Conservation (phyloP, 1,140 invertebrate genomes). For the Neodiprion lecontei region DNA sequence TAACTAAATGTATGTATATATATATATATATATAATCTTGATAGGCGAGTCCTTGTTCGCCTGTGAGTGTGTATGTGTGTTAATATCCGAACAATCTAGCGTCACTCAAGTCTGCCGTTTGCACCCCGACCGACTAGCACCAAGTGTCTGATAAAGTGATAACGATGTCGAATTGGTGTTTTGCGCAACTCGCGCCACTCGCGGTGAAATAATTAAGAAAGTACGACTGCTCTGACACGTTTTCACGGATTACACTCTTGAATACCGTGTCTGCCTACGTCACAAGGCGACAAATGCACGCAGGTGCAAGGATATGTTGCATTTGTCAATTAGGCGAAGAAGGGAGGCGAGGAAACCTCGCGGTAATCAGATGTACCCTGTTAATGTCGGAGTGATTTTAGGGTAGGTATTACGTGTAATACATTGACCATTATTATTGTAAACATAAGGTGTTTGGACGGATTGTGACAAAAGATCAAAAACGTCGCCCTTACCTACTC, state of each 20-base stretch:
- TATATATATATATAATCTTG: no score
- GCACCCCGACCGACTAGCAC: neutral
- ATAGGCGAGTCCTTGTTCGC: neutral
- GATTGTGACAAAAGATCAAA: neutral
- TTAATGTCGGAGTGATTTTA: no score
- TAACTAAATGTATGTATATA: no score
- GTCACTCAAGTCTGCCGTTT: neutral
- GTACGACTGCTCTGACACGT: no score
- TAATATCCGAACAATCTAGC: neutral
- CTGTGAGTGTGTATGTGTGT: neutral
- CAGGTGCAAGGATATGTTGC: no score
- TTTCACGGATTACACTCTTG: no score
- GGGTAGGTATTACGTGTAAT: no score
- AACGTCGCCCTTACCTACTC: neutral
- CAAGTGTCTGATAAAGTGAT: neutral
- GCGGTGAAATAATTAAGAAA: no score
- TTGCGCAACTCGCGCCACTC: neutral
- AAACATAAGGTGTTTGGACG: neutral
- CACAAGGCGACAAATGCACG: neutral
- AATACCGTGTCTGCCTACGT: neutral
- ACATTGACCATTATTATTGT: no score
- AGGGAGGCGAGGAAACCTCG: no score
- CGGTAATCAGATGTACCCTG: no score
- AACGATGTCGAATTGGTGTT: neutral
- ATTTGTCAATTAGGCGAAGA: no score